Base-by-base conservation (phyloP, 2,113 vertebrate genomes). In the Shinisaurus crocodilurus region DNA sequence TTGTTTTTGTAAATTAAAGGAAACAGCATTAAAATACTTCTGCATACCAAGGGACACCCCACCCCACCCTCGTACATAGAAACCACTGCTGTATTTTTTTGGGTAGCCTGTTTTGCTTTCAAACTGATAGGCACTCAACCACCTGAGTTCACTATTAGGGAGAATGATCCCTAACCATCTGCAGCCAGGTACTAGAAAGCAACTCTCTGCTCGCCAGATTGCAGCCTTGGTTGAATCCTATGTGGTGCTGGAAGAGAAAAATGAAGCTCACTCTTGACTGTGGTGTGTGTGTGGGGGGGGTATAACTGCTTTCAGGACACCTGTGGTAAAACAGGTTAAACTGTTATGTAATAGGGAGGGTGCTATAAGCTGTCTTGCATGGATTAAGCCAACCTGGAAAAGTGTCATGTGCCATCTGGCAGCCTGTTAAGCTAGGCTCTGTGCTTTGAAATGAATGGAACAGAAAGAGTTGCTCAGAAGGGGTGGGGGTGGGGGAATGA, bases 201-300 rank as follows among this genome's bases (percentile, higher is more conserved):
- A 50, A 48, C 37, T 50, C 48, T 50, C 29, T 50, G 45, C 48
- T 34, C 10, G 6, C 20, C 74, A 43, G 45, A 48, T 70, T 81
- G 5, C 23, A 81, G 48, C n/a, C n/a, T 23, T 82, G 50, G 34
- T 57, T 60, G 3, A 82, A 57, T 18, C n/a, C 8, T 60, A 34
- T 72, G 60, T 63, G 20, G 60, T 63, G 1, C 60, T 63, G 20
- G 45, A 29, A 25, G 27, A 29, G 48, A 32, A 50, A 43, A 82
- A 82, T 54, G 57, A 37, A 65, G 25, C 34, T 82, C n/a, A 37
- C 13, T 81, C 3, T 6, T 75, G 34, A 40, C 5, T 48, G 45
- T 81, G 25, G 43, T 45, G 27, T 81, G 0, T 1, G 16, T 45
- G 40, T 82, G 57, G 1, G 54, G 86, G 13, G 0, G 0, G 32